Base-by-base conservation (phyloP, 2,113 vertebrate genomes). In the Passer domesticus region DNA sequence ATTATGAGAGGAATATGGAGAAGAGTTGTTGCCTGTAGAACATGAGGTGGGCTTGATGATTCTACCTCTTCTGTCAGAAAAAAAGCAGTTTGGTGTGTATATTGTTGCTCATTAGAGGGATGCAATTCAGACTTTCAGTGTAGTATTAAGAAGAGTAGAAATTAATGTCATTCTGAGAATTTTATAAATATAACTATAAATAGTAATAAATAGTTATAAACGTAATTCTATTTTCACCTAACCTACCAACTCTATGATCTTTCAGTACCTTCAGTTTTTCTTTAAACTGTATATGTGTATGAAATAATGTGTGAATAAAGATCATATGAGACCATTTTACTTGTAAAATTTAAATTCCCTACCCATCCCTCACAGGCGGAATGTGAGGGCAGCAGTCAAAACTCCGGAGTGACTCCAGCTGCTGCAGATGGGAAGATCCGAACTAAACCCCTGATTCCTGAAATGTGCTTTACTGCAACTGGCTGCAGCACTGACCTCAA, bases 391-490 rank as follows among this genome's bases (percentile, higher is more conserved):
- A 94, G 95, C 75, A 89, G 92, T 91, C 96, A 98, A 60, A 95
- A 89, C 77, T 97, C 66, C 79, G 98, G 60, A 62, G 96, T 47
- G 52, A 73, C 93, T 94, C 55, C 97, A 60, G 86, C 94, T 67
- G 56, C 88, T 43, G 67, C 13, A 1, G 83, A 95, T 50, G 97
- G 97, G 74, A 97, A 96, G 52, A 98, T 98, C 81, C 98, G 98
- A 98, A 99, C 98, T 78, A 99, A 98, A 94, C 99, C 99, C 3
- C 96, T 99, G 74, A 99, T 99, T 96, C 99, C 99, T 35, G 99
- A 99, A 96, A 99, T 99, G 99, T 99, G 99, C 87, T 99, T 99
- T 94, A 99, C 98, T 92, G 98, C 98, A 33, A 98, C 98, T 44
- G 98, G 98, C 90, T 98, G 97, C 91, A 98, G 97, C 96, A 98